These are phyloP conservation scores for Zaprionus lineosus DNA, from an alignment of 2,888 invertebrate genomes.

Conservation along the genomic window DNA sequence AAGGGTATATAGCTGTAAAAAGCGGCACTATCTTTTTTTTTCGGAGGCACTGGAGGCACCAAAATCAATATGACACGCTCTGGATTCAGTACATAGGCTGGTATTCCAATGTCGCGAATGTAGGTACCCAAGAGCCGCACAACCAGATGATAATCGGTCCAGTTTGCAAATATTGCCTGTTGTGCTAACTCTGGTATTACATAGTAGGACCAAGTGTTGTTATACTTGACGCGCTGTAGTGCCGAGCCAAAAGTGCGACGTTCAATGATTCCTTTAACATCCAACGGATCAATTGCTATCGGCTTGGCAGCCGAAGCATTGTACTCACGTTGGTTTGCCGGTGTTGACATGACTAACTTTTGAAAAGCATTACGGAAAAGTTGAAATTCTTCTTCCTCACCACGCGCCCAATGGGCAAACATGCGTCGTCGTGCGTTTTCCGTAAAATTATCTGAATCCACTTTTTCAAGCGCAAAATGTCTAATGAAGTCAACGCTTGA, in stretches of 20 bases:
- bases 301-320: constrained; percentile 68
- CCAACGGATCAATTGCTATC: constrained; percentile 75
- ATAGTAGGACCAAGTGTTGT: constrained; percentile 78
- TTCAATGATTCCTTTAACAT: constrained; percentile 63
- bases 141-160: constrained; percentile 79
- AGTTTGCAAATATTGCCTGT: constrained; percentile 78
- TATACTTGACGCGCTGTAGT: constrained; percentile 72
- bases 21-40: constrained; percentile 62
- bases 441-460: constrained; percentile 66
- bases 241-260: constrained; percentile 72
- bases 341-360: constrained; percentile 67
- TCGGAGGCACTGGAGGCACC: constrained; percentile 81
- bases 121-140: constrained; percentile 79
- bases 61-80: constrained; percentile 77
- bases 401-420: constrained; percentile 81
- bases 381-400: constrained; percentile 77
- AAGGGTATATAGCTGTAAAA: constrained; percentile 79
- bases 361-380: constrained; percentile 75
- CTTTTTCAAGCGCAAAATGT: constrained; percentile 60
- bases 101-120: constrained; percentile 79
- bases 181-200: constrained; percentile 81
- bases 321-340: constrained; percentile 61
- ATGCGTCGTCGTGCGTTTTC: constrained; percentile 77
- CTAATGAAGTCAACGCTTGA: constrained; percentile 73
- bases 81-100: constrained; percentile 76